Evolutionary conservation across 2,888 invertebrate species (phyloP), one percentile per base, ranked within the genome.

Genomic region (Perithous albicinctus): DNA sequence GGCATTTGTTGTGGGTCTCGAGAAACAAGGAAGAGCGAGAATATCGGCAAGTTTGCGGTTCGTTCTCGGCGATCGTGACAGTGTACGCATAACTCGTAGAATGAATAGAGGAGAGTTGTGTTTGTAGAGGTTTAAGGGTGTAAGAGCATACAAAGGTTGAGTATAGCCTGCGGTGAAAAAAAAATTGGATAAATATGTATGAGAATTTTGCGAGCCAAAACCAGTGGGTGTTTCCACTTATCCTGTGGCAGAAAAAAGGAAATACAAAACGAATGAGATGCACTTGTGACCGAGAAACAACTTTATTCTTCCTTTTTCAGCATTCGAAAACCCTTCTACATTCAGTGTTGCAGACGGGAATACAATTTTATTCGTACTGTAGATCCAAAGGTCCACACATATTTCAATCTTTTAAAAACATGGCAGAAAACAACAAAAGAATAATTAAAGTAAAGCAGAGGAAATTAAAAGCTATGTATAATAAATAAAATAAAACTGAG

Each of bases 121-220:
- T 82, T 72, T 56, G 43, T 70, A 51, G 59, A 61, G 64, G 56
- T 64, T 78, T 41, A 67, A 54, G 29, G 35, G 43, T 32, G 46
- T 43, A 35, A 51, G 63, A 66, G 66, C 41, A 69, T 41, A 48
- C 63, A 56, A 73, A 81, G 29, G 38, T 67, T 12, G 61, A 67
- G 72, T 72, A 56, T 67, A 70, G 41, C 61, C 8, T 48, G 54
- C 41, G 26, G 29, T 10, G 26, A 29, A 41, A 6, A 59, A 76
- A 32, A 67, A 32, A 73, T 32, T 59, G 56, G 46, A 78, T 82
- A 78, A 78, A 82, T 78, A 82, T 78, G 70, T 56, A 82, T 75
- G 70, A 74, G 82, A n/a, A 48, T 51, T n/a, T 63, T 29, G 23
- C 61, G 5, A 35, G 43, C 32, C 38, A 26, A 64, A 67, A 61